These are phyloP conservation scores for Schizothorax lantsangensis DNA, from an alignment of 2,797 vertebrate species.

Conservation along the genomic window DNA sequence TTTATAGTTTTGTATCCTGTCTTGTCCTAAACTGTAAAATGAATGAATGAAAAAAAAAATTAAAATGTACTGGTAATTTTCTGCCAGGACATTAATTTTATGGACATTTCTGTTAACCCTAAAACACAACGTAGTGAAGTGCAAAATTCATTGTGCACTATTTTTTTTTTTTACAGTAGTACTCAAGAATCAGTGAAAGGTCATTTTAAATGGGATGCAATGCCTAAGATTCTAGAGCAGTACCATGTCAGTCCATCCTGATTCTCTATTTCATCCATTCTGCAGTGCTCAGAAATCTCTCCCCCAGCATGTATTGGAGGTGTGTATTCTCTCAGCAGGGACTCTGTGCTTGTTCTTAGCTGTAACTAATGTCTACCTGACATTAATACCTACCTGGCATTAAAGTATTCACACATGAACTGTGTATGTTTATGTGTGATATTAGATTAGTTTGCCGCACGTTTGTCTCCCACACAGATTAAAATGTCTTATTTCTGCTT, in stretches of 20 bases:
- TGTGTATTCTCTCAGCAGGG: conserved; percentile 43
- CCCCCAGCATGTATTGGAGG: conserved; percentile 37
- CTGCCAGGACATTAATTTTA: background rate
- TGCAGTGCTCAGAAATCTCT: conserved; percentile 43
- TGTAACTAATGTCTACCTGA: conserved; percentile 34
- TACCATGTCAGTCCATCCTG: background rate
- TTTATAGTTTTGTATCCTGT: background rate
- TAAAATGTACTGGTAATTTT: background rate
- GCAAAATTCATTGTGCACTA: background rate
- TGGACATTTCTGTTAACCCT: background rate
- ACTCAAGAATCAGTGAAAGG: background rate
- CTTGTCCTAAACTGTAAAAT: no score
- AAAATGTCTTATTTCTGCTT: conserved; percentile 50
- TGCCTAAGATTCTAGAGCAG: background rate
- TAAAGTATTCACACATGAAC: conserved; percentile 54
- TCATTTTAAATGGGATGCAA: background rate
- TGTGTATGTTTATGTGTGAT: conserved; percentile 44
- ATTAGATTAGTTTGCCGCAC: conserved; percentile 14
- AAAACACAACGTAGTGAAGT: background rate
- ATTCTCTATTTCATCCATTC: conserved; percentile 14
- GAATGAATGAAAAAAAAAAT: no score
- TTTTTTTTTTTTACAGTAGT: background rate
- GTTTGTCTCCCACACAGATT: conserved; percentile 45
- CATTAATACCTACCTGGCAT: conserved; percentile 54
- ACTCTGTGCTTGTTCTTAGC: conserved; percentile 22